A percentile compares a stretch with the other conserved stretches of the same genome.
These are phyloP conservation scores for Psammodynastes pulverulentus DNA, from an alignment of 2,113 vertebrate genomes.

Conservation along the genomic window DNA sequence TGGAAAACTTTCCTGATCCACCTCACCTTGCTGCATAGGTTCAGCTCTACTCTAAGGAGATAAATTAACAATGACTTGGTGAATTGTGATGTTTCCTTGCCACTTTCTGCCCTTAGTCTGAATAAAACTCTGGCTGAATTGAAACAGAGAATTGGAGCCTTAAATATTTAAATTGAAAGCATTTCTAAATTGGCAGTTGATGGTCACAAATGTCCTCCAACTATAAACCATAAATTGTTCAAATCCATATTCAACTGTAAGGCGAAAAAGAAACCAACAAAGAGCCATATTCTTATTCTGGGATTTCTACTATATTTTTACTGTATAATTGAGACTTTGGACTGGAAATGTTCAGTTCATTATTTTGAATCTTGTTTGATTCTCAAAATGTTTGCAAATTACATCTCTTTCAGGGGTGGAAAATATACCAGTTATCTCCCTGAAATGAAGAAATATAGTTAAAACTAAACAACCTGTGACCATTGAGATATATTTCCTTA, in stretches of 20 bases:
- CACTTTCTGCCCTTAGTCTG: neutral
- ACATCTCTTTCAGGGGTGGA: neutral
- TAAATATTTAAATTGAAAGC: neutral
- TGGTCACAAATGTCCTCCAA: neutral
- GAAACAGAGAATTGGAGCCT: neutral
- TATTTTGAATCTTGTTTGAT: neutral
- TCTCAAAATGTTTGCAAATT: neutral
- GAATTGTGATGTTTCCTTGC: neutral
- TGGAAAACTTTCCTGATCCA: neutral
- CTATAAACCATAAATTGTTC: neutral
- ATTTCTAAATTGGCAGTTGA: neutral
- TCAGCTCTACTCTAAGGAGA: neutral
- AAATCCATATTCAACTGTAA: neutral
- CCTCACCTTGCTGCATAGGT: neutral
- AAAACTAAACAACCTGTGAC: neutral
- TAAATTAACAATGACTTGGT: neutral
- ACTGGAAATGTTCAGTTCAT: neutral
- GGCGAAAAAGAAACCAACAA: neutral
- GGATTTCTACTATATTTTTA: neutral
- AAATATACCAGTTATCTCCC: neutral
- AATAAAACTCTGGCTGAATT: neutral
- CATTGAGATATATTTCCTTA: neutral
- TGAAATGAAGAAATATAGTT: constrained; percentile 6
- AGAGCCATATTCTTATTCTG: neutral
- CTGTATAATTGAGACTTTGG: neutral